These are phyloP conservation scores for Chinchilla lanigera DNA, from an alignment of 2,113 vertebrate genomes.

Conservation along the genomic window DNA sequence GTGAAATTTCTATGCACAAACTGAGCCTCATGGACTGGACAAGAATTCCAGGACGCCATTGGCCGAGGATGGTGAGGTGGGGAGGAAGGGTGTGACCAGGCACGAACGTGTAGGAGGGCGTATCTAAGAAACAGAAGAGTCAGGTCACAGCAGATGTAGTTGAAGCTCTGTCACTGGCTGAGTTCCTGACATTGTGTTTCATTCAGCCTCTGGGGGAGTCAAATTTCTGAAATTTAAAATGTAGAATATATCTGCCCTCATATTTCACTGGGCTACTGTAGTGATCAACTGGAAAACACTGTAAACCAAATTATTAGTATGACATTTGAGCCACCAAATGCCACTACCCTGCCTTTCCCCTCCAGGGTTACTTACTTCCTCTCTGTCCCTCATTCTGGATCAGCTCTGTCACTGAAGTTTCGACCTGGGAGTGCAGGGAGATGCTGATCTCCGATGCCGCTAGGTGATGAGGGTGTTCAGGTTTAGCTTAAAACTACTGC, in stretches of 20 bases:
- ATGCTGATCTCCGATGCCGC: not conserved
- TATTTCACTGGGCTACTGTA: not conserved
- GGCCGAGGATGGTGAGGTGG: not conserved
- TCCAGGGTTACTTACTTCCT: not conserved
- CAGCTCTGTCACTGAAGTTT: not conserved
- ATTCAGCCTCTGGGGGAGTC: not conserved
- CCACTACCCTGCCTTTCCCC: rapidly evolving
- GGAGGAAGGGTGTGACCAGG: rapidly evolving
- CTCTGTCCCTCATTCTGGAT: not conserved
- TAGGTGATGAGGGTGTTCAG: not conserved
- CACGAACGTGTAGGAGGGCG: not conserved
- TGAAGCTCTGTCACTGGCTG: not conserved
- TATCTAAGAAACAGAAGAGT: rapidly evolving
- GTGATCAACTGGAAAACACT: not conserved
- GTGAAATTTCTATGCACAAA: not conserved
- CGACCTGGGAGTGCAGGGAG: not conserved
- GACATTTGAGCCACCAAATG: not conserved
- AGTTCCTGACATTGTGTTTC: not conserved
- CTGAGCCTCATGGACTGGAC: too few species aligned
- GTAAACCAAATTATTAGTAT: not conserved
- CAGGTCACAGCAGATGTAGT: not conserved
- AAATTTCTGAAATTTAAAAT: not conserved
- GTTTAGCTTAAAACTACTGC: rapidly evolving
- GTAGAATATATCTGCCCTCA: not conserved
- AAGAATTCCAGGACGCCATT: not conserved